A percentile compares a stretch with the other conserved stretches of the same genome.
Conservation (phyloP, 2,113 vertebrate species). For the Dissostichus mawsoni region DNA sequence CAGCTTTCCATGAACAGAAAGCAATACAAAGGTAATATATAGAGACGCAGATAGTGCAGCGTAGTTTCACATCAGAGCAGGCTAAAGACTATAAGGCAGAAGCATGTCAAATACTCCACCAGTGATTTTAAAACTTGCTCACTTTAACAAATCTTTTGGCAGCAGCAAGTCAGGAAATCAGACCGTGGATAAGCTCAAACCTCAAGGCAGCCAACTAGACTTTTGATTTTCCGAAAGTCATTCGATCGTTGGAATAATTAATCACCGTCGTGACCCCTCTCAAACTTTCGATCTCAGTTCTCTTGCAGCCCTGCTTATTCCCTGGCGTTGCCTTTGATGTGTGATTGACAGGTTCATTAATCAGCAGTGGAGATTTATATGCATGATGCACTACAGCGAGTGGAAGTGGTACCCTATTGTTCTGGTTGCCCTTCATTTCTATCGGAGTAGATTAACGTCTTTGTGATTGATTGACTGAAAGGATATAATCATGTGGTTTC, state of each 20-base stretch:
- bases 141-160: neutral
- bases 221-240: neutral
- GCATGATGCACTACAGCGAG: neutral
- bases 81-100: too few relatives aligned
- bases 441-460: neutral
- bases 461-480: neutral
- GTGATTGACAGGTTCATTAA: slow-evolving; percentile 25
- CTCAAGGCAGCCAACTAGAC: neutral
- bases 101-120: too few relatives aligned
- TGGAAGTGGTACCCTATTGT: neutral
- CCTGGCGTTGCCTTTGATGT: neutral
- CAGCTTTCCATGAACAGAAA: neutral
- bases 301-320: too few relatives aligned
- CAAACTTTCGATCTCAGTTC: neutral
- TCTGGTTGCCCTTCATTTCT: slow-evolving; percentile 6
- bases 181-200: neutral
- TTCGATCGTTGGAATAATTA: neutral
- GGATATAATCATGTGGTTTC: too few relatives aligned
- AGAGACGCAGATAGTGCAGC: too few relatives aligned
- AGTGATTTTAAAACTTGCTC: neutral
- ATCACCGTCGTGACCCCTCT: neutral
- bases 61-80: too few relatives aligned
- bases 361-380: slow-evolving; percentile 8
- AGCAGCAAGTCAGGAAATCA: neutral
- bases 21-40: neutral